Base-by-base conservation (phyloP, 2,797 vertebrate species). In the Craterocephalus amniculus region DNA sequence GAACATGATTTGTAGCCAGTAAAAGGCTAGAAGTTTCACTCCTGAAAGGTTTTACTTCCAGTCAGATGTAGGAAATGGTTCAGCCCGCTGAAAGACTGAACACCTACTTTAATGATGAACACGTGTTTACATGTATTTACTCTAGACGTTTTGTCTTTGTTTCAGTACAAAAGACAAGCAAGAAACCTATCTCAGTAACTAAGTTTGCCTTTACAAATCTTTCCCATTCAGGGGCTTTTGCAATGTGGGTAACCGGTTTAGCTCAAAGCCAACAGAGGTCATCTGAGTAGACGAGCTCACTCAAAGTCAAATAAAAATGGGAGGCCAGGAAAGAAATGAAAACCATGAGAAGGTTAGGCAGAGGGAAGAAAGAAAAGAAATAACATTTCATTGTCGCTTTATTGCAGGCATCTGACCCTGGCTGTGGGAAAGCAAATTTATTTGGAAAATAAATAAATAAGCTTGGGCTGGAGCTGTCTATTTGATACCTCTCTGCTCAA, bases 401-500 rank as follows among this genome's bases (percentile, higher is more conserved):
- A 86, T 82, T 85, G 36, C 63, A 63, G 70, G 40, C 62, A 74
- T 67, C 78, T 87, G 71, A 76, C 85, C 80, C 66, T 67, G 9
- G 65, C 74, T 76, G 59, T n/a, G 22, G 60, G 43, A 74, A 83
- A 78, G 77, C 65, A 87, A 81, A 89, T 92, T 77, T 87, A 83
- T 91, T 87, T 67, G 6, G 36, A 45, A 75, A 81, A 38, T 29
- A 87, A 81, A 75, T 24, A 89, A 80, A 91, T 71, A 88, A 86
- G 70, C 78, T 80, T 79, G 85, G 79, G 82, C 74, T 74, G 57
- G 76, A 86, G 70, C 72, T 75, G 77, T 85, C 80, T 88, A 73
- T 84, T 90, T 81, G 82, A 84, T 85, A 81, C 83, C 58, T 88
- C 86, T 87, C 65, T 67, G 81, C 75, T 78, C 63, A 81, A 77